phyloP scores from a whole-genome alignment of 2,113 vertebrate species.

The Dasyprocta punctata region DNA sequence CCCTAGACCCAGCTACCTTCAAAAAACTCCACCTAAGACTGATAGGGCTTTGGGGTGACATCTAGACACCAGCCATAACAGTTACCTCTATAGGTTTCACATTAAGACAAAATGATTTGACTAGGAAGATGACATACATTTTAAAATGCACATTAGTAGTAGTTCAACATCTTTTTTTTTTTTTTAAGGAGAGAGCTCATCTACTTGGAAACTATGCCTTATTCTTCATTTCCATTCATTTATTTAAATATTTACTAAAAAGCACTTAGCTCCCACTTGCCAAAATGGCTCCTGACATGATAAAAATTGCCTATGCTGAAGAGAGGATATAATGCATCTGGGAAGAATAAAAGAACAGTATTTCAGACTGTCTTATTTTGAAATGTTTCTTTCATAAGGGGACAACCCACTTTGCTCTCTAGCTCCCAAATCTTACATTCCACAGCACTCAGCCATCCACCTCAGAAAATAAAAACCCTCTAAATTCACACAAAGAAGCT shows the following conservation, averaged over 20 bases:
- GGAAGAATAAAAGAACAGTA: conserved; percentile 52
- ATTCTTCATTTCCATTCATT: conserved; percentile 58
- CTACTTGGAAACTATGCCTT: conserved; percentile 40
- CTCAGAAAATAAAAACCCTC: conserved; percentile 41
- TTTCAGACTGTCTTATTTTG: conserved; percentile 74
- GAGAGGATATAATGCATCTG: neutral
- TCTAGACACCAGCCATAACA: neutral
- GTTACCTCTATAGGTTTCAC: neutral
- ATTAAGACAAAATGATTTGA: neutral
- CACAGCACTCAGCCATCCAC: neutral
- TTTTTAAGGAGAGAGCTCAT: neutral
- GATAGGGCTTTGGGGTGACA: neutral
- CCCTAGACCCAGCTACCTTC: neutral
- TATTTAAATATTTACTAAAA: conserved; percentile 80
- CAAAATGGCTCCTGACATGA: conserved; percentile 69
- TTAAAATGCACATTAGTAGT: neutral
- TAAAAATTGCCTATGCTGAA: conserved; percentile 54
- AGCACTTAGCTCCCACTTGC: conserved; percentile 70
- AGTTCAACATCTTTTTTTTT: neutral
- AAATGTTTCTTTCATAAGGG: conserved; percentile 67
- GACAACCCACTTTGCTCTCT: conserved; percentile 32
- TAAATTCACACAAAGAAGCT: neutral
- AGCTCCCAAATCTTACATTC: neutral
- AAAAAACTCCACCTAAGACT: too few relatives aligned
- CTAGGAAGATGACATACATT: conserved; percentile 13